A percentile compares a stretch with the other conserved stretches of the same genome.
Evolutionary conservation across 2,797 vertebrate genomes (phyloP).

Genomic region (Paguma larvata): DNA sequence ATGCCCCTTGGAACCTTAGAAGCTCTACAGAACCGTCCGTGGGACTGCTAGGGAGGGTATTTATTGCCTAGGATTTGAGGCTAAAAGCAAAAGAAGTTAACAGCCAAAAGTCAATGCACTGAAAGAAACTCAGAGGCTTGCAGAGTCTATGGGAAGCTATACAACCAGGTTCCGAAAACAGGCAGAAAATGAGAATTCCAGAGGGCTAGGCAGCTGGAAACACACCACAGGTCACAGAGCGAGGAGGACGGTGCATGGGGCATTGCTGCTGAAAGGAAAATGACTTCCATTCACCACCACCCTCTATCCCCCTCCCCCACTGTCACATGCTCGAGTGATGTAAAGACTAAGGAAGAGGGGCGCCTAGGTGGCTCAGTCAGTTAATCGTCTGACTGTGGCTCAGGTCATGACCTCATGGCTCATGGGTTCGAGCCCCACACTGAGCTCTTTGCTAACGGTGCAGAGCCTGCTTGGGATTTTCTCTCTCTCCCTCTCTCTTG

Average conservation of each 20-base stretch:
- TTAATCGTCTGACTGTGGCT: no score
- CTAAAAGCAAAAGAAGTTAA: constrained; percentile 24
- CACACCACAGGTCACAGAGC: constrained; percentile 20
- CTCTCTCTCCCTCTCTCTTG: no score
- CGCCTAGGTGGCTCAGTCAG: no score
- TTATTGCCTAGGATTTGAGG: background rate
- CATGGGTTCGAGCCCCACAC: no score
- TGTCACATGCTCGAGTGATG: background rate
- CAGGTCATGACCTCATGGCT: no score
- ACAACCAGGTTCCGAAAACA: constrained; percentile 1
- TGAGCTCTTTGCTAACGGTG: no score
- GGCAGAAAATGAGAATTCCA: constrained; percentile 40
- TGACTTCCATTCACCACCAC: background rate
- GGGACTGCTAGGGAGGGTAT: background rate
- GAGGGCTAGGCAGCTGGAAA: constrained; percentile 40
- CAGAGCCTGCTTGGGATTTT: no score
- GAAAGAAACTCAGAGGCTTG: background rate
- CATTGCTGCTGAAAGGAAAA: constrained; percentile 47
- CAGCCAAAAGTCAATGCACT: constrained; percentile 5
- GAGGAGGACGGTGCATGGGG: background rate
- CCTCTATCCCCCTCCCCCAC: no score
- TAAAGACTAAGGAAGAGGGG: background rate
- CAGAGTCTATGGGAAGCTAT: background rate
- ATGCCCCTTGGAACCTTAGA: constrained; percentile 31
- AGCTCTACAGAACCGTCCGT: background rate